Conservation (phyloP, 53 echinoderm and acorn worm species). For the Patiria pectinifera region DNA sequence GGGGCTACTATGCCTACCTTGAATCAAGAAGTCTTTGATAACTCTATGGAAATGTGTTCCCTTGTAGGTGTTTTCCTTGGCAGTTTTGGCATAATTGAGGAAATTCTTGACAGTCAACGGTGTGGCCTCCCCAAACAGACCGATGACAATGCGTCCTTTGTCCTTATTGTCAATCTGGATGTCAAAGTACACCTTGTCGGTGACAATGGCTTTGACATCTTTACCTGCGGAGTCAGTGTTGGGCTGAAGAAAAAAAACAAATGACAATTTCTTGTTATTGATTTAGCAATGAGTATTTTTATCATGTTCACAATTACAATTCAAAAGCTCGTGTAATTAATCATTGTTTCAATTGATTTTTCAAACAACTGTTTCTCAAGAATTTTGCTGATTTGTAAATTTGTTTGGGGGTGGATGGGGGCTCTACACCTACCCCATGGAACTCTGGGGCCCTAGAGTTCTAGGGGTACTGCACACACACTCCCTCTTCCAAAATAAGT, state of each 20-base stretch:
- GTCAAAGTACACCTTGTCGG: constrained; percentile 87
- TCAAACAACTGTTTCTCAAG: too few relatives aligned
- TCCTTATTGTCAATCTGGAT: constrained; percentile 76
- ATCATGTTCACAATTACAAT: too few relatives aligned
- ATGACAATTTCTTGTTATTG: neutral
- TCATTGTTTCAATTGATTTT: too few relatives aligned
- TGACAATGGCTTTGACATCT: constrained; percentile 43
- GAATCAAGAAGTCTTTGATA: constrained; percentile 93
- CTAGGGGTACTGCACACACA: too few relatives aligned
- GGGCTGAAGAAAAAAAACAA: neutral
- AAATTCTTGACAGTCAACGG: constrained; percentile 90
- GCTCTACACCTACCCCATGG: too few relatives aligned
- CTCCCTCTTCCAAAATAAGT: too few relatives aligned
- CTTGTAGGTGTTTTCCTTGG: constrained; percentile 68
- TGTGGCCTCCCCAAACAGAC: constrained; percentile 81
- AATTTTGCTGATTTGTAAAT: too few relatives aligned
- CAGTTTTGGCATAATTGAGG: constrained; percentile 55
- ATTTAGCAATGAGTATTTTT: neutral
- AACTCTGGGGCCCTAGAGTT: too few relatives aligned
- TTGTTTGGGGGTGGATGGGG: too few relatives aligned
- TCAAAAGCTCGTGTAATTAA: too few relatives aligned
- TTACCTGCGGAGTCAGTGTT: neutral
- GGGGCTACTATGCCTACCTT: constrained; percentile 60
- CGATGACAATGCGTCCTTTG: constrained; percentile 76
- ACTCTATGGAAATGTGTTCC: constrained; percentile 80